Evolutionary conservation across 2,113 vertebrate genomes (phyloP).

Genomic region (Varanus salvator): DNA sequence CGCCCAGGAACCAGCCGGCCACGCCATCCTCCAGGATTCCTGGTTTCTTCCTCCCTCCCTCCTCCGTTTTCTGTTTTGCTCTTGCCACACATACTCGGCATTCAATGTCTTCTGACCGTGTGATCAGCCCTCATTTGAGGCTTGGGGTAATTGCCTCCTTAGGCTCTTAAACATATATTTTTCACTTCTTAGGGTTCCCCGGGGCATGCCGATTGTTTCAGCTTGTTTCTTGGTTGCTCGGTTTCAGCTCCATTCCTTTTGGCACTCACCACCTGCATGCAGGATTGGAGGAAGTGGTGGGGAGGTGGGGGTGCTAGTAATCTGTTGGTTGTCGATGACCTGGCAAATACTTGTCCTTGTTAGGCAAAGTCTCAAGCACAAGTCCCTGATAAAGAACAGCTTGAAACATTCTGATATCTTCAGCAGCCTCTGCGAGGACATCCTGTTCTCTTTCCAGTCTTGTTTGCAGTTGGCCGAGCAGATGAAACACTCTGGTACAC

Average conservation of each 20-base stretch:
- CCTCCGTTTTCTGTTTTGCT: not conserved
- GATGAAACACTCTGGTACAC: slow-evolving; percentile 73
- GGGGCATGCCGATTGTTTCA: too few species aligned
- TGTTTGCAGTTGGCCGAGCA: slow-evolving; percentile 88
- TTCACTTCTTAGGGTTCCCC: too few species aligned
- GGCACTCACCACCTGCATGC: not conserved
- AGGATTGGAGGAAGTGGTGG: not conserved
- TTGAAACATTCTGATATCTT: slow-evolving; percentile 88
- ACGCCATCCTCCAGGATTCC: not conserved
- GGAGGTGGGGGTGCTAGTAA: not conserved
- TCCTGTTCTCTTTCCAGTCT: slow-evolving; percentile 82
- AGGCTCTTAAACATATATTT: too few species aligned
- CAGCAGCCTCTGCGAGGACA: slow-evolving; percentile 84
- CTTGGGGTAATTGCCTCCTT: too few species aligned
- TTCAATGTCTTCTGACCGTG: not conserved
- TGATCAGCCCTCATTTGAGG: too few species aligned
- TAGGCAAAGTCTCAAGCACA: slow-evolving; percentile 93
- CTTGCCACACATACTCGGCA: not conserved
- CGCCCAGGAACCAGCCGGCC: not conserved
- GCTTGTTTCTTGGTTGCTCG: not conserved
- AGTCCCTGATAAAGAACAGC: slow-evolving; percentile 83
- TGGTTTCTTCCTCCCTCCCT: too few species aligned
- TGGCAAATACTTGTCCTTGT: slow-evolving; percentile 30
- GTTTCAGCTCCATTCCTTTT: not conserved
- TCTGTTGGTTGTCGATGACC: not conserved